Evolutionary conservation across 2,888 invertebrate species (phyloP).

Genomic region (Trichopoda pennipes): DNA sequence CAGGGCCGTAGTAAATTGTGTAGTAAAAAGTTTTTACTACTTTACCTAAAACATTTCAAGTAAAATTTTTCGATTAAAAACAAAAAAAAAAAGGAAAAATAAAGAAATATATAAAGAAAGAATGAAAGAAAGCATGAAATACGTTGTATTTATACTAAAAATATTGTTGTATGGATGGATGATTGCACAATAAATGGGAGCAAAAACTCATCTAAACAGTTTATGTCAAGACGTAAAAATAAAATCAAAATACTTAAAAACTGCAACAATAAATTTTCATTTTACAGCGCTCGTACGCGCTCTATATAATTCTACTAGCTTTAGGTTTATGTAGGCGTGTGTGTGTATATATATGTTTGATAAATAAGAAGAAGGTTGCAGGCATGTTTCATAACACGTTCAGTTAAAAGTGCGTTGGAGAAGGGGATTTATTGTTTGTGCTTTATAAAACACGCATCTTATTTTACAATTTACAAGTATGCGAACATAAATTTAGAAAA

Average conservation of each 20-base stretch:
- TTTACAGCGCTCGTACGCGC: conserved; percentile 47
- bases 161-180: conserved; percentile 13
- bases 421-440: background rate
- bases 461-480: conserved; percentile 78
- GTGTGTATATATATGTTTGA: background rate
- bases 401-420: conserved; percentile 10
- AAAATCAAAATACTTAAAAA: conserved; percentile 78
- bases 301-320: conserved; percentile 33
- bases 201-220: conserved; percentile 80
- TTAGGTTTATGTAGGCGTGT: conserved; percentile 9
- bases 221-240: conserved; percentile 78
- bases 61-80: conserved; percentile 68
- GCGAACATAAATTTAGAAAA: conserved; percentile 77
- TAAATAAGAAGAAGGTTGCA: conserved; percentile 36
- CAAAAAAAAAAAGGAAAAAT: conserved; percentile 52
- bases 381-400: conserved; percentile 46
- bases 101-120: conserved; percentile 35
- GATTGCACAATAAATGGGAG: conserved; percentile 59
- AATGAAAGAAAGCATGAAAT: conserved; percentile 35
- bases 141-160: conserved; percentile 37
- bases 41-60: conserved; percentile 67
- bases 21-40: conserved; percentile 68
- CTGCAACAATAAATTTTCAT: conserved; percentile 76
- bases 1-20: conserved; percentile 66
- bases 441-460: conserved; percentile 44